A percentile compares a stretch with the other conserved stretches of the same genome.
Evolutionary conservation across 2,797 vertebrate genomes (phyloP).

Genomic region (Helarctos malayanus): DNA sequence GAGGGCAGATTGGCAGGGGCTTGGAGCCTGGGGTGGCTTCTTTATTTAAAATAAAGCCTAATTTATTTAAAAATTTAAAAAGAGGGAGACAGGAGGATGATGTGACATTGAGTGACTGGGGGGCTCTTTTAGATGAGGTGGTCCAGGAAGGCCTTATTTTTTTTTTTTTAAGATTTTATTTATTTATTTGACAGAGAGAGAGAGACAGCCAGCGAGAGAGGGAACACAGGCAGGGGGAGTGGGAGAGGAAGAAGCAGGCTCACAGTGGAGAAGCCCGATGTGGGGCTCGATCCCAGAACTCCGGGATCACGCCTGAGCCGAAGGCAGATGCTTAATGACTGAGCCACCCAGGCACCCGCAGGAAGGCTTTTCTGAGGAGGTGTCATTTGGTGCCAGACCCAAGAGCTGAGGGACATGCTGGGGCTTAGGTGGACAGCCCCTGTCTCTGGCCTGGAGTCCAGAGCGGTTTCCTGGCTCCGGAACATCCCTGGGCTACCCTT

Average conservation of each 20-base stretch:
- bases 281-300: too few relatives aligned
- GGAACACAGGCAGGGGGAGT: too few relatives aligned
- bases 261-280: too few relatives aligned
- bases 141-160: not conserved
- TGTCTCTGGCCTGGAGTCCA: not conserved
- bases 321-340: too few relatives aligned
- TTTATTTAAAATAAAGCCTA: not conserved
- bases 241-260: too few relatives aligned
- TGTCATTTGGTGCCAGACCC: not conserved
- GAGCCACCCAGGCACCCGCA: too few relatives aligned
- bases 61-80: not conserved
- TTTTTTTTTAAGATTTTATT: too few relatives aligned
- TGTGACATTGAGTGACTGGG: accelerated
- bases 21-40: too few relatives aligned
- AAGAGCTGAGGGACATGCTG: not conserved
- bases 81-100: not conserved
- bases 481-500: not conserved
- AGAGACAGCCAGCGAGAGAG: too few relatives aligned
- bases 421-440: not conserved
- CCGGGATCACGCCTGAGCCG: too few relatives aligned
- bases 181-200: too few relatives aligned
- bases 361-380: not conserved
- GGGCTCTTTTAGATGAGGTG: too few relatives aligned
- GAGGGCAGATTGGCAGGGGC: not conserved
- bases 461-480: not conserved